phyloP scores from a whole-genome alignment of 2,888 invertebrate species.

The Serripes groenlandicus region DNA sequence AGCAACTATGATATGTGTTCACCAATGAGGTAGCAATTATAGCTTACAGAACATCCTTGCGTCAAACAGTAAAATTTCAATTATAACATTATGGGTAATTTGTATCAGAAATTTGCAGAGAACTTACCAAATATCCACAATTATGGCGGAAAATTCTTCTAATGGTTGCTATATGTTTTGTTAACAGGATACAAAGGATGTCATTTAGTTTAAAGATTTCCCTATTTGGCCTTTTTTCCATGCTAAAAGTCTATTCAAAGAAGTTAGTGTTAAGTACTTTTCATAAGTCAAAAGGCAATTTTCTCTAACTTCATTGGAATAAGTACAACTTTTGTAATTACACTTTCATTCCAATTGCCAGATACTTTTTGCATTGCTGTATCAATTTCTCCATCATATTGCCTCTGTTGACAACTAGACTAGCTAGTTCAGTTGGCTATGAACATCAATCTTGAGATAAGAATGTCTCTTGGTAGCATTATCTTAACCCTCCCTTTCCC shows the following conservation, averaged over 20 bases:
- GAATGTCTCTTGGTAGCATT: too few relatives aligned
- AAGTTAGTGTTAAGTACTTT: background rate
- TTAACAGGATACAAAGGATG: constrained; percentile 11
- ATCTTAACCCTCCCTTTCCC: too few relatives aligned
- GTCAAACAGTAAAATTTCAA: constrained; percentile 17
- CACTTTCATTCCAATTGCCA: too few relatives aligned
- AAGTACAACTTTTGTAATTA: too few relatives aligned
- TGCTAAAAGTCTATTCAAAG: constrained; percentile 17
- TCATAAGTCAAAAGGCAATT: background rate
- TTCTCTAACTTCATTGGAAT: too few relatives aligned
- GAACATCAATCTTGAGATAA: too few relatives aligned
- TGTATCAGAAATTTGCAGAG: constrained; percentile 6
- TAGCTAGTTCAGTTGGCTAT: too few relatives aligned
- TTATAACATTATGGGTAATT: constrained; percentile 22
- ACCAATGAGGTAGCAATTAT: constrained; percentile 9
- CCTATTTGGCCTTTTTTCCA: background rate
- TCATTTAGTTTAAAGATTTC: constrained; percentile 17
- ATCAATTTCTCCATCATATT: too few relatives aligned
- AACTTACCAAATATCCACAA: constrained; percentile 20
- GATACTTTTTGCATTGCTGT: too few relatives aligned
- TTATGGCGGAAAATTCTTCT: background rate
- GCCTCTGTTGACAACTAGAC: too few relatives aligned
- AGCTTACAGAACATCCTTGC: constrained; percentile 13
- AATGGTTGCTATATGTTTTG: constrained; percentile 11
- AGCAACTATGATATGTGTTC: too few relatives aligned